Evolutionary conservation across 2,113 vertebrate species (phyloP), one percentile per base, ranked within the genome.

Genomic region (Megalops atlanticus): DNA sequence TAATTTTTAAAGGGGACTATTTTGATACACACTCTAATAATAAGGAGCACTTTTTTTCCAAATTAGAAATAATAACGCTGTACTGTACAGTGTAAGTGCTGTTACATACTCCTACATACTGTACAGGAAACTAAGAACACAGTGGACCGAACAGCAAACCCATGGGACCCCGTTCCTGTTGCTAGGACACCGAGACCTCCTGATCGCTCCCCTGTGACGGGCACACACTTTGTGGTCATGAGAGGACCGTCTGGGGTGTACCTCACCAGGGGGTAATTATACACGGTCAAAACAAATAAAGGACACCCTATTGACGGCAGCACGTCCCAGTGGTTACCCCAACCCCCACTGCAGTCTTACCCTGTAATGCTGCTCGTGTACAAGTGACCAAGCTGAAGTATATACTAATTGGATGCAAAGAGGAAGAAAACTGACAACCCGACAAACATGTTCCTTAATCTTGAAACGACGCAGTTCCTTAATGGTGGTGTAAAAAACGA

Each of bases 201-300:
- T 15, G 77, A 71, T 27, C 21, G 41, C 18, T 45, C 31, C 77
- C 8, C 27, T 79, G 27, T n/a, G 64, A 3, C 33, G 27, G 70
- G 49, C 71, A 39, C 43, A 14, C 38, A 11, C 70, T 54, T 39
- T 21, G 1, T 4, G 24, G 69, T 27, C 36, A 74, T 35, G 33
- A 38, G 21, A 14, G 31, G 33, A 4, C 70, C 41, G 41, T 73
- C 73, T 45, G 73, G 43, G 79, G 33, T 8, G 3, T 14, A 80
- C 43, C 70, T 80, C 79, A 80, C 43, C 79, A 73, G 79, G 47
- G 79, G 72, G 69, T 40, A 80, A 80, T 80, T 80, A 80, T 35
- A 38, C 35, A 43, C 70, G 38, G 45, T 80, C 69, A 74, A 79
- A 79, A 71, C 78, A 79, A 68, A 73, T 18, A 52, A 27, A 73